These are phyloP conservation scores for Cephus rjabovi DNA, from an alignment of 2,888 invertebrate genomes.

Conservation along the genomic window DNA sequence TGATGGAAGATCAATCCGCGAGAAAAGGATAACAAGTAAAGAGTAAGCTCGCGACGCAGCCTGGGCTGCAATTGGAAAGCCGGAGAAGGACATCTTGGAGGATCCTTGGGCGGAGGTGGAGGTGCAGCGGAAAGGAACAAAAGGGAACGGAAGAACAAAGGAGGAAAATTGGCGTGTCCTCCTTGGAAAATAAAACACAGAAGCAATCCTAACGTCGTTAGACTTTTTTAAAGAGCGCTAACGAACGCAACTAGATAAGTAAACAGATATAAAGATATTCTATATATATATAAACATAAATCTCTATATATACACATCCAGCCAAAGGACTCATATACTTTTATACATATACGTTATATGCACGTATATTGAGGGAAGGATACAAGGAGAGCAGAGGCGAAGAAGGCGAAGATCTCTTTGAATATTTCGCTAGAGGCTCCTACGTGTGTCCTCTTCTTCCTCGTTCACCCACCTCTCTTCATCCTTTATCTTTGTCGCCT, in stretches of 20 bases:
- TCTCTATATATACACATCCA: constrained; percentile 2
- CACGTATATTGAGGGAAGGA: too few species aligned
- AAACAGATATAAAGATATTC: neutral
- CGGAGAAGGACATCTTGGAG: too few species aligned
- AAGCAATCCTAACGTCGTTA: too few species aligned
- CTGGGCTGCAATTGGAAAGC: too few species aligned
- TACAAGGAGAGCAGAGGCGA: too few species aligned
- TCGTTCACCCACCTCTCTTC: neutral
- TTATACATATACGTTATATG: neutral
- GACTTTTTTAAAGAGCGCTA: too few species aligned
- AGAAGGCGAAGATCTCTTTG: too few species aligned
- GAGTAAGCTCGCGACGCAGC: constrained; percentile 7
- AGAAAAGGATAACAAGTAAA: constrained; percentile 14
- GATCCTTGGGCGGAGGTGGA: neutral
- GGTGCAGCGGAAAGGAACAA: neutral
- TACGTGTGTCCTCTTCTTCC: neutral
- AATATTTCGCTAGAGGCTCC: neutral
- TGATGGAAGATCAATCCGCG: too few species aligned
- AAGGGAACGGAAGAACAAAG: constrained; percentile 6
- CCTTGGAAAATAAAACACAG: neutral
- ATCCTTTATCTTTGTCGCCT: too few species aligned
- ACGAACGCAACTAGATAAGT: too few species aligned
- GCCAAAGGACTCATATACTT: constrained; percentile 1
- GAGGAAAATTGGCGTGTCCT: constrained; percentile 10
- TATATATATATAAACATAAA: neutral